A percentile compares a stretch with the other conserved stretches of the same genome.
These are phyloP conservation scores for Xenentodon cancila DNA, from an alignment of 2,797 vertebrate genomes.

Conservation along the genomic window DNA sequence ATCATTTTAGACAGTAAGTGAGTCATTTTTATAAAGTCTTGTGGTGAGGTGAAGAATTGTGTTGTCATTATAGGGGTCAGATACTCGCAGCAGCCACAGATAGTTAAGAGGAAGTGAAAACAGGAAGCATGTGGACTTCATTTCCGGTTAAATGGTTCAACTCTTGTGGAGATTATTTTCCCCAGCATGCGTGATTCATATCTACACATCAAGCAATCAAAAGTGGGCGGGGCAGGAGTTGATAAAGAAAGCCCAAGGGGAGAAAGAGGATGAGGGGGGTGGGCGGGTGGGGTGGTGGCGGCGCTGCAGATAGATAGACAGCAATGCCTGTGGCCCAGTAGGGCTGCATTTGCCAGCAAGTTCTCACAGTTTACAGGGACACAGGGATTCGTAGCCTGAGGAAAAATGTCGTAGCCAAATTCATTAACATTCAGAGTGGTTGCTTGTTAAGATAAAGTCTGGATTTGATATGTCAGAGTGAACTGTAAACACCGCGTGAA, in stretches of 20 bases:
- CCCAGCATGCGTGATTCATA: slow-evolving; percentile 55
- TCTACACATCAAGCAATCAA: slow-evolving; percentile 44
- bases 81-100: slow-evolving; percentile 45
- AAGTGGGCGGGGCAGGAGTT: slow-evolving; percentile 11
- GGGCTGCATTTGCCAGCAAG: slow-evolving; percentile 36
- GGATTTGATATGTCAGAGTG: slow-evolving; percentile 41
- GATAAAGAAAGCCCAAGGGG: slow-evolving; percentile 45
- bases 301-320: slow-evolving; percentile 37
- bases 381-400: slow-evolving; percentile 40
- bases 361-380: slow-evolving; percentile 61
- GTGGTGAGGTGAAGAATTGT: neutral
- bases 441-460: slow-evolving; percentile 43
- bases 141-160: slow-evolving; percentile 68
- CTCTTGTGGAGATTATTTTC: slow-evolving; percentile 51
- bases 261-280: slow-evolving; percentile 17
- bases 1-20: too few relatives aligned
- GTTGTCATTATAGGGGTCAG: slow-evolving; percentile 46
- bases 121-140: slow-evolving; percentile 56
- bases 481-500: slow-evolving; percentile 26
- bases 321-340: slow-evolving; percentile 70
- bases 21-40: too few relatives aligned
- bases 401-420: slow-evolving; percentile 40
- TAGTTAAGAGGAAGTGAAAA: slow-evolving; percentile 61
- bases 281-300: too few relatives aligned
- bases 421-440: slow-evolving; percentile 47